Conservation (phyloP, 2,797 vertebrate genomes). For the Acridotheres tristis region DNA sequence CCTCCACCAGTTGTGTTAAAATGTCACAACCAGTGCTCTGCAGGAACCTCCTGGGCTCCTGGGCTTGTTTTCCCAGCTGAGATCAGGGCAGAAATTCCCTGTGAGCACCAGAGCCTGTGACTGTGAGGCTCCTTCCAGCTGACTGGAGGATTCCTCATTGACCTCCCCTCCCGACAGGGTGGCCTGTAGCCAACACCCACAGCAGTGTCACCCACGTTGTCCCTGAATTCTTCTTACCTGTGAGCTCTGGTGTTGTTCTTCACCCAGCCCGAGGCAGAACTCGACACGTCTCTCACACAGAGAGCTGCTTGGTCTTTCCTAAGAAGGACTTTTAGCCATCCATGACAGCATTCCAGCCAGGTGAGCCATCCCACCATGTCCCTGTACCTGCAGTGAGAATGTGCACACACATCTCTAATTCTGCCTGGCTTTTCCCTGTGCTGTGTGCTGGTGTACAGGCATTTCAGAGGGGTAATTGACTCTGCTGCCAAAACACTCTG, state of each 20-base stretch:
- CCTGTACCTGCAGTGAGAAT: not conserved
- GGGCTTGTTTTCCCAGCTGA: not conserved
- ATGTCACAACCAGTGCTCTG: not conserved
- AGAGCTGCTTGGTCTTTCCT: not conserved
- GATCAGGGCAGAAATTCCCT: not conserved
- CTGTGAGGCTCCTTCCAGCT: not conserved
- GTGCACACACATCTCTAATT: not conserved
- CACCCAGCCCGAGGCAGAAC: not conserved
- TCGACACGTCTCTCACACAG: accelerated
- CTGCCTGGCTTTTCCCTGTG: accelerated
- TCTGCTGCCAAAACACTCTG: not conserved
- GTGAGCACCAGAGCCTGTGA: not conserved
- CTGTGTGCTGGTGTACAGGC: too few relatives aligned
- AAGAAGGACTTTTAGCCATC: accelerated
- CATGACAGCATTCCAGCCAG: not conserved
- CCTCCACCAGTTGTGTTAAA: not conserved
- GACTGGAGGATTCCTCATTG: not conserved
- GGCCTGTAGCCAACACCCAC: not conserved
- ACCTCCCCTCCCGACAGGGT: not conserved
- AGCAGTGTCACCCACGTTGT: too few relatives aligned
- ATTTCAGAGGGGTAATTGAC: not conserved
- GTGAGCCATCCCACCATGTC: not conserved
- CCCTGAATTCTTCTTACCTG: not conserved
- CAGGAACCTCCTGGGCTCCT: not conserved
- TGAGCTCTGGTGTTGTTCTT: not conserved